These are phyloP conservation scores for Chrysemys picta DNA, from an alignment of 2,113 vertebrate species.

Conservation along the genomic window DNA sequence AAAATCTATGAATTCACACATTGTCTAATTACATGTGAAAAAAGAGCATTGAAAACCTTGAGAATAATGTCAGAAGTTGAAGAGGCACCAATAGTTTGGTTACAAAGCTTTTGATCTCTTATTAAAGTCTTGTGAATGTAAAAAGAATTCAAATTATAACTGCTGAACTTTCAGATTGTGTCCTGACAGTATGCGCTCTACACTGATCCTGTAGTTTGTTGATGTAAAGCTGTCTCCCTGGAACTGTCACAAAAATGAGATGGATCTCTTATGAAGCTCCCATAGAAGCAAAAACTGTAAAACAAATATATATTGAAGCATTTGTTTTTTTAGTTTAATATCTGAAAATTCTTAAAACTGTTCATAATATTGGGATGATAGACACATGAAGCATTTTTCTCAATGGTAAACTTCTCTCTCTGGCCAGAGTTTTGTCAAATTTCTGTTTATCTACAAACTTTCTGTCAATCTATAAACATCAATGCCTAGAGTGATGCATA, in stretches of 20 bases:
- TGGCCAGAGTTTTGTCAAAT: conserved; percentile 45
- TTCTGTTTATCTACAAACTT: conserved; percentile 45
- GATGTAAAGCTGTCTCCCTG: neutral
- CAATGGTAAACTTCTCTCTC: neutral
- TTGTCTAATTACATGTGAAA: neutral
- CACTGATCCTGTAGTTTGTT: neutral
- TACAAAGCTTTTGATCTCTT: neutral
- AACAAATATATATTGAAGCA: neutral
- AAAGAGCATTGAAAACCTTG: neutral
- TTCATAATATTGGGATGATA: conserved; percentile 55
- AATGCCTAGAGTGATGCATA: conserved; percentile 74
- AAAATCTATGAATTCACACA: neutral
- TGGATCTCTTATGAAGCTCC: neutral
- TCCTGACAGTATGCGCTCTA: neutral
- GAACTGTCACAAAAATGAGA: neutral
- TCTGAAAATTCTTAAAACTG: conserved; percentile 30
- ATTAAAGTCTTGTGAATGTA: neutral
- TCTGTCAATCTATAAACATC: conserved; percentile 63
- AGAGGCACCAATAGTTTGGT: neutral
- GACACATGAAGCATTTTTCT: conserved; percentile 33
- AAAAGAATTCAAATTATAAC: neutral
- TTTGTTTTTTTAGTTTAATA: neutral
- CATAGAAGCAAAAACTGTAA: neutral
- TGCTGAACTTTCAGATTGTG: neutral
- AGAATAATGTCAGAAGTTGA: neutral